Conservation (phyloP, 2,797 vertebrate species). For the Pantherophis vulpinus region DNA sequence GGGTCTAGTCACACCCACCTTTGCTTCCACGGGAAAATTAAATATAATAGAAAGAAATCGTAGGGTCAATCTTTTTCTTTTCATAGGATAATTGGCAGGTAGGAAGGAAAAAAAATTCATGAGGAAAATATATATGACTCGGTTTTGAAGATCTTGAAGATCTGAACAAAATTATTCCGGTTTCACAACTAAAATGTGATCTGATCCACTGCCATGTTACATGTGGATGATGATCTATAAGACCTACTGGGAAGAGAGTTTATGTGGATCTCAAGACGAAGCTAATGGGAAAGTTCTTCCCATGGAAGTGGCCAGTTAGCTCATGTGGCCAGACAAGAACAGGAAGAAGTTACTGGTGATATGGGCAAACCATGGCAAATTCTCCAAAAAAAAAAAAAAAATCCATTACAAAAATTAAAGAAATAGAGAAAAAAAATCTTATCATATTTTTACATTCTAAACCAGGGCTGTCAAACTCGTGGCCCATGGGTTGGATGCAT, state of each 20-base stretch:
- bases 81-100: conserved; percentile 25
- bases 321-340: not conserved
- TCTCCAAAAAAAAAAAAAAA: no score
- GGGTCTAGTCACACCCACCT: conserved; percentile 53
- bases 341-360: not conserved
- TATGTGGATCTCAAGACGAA: not conserved
- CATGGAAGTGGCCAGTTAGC: not conserved
- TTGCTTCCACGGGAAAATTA: conserved; percentile 48
- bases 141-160: conserved; percentile 8
- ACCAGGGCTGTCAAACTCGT: not conserved
- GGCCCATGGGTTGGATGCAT: no score
- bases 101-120: conserved; percentile 42
- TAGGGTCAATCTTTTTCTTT: conserved; percentile 44
- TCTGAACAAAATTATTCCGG: not conserved
- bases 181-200: conserved; percentile 30
- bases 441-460: not conserved
- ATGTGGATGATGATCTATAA: not conserved
- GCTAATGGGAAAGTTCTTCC: not conserved
- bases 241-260: not conserved
- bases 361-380: not conserved
- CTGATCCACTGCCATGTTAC: conserved; percentile 28
- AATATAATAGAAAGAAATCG: conserved; percentile 37
- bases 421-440: not conserved
- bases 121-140: conserved; percentile 18
- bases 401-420: not conserved